phyloP scores from a whole-genome alignment of 1,140 invertebrate genomes.

The Steinernema feltiae region DNA sequence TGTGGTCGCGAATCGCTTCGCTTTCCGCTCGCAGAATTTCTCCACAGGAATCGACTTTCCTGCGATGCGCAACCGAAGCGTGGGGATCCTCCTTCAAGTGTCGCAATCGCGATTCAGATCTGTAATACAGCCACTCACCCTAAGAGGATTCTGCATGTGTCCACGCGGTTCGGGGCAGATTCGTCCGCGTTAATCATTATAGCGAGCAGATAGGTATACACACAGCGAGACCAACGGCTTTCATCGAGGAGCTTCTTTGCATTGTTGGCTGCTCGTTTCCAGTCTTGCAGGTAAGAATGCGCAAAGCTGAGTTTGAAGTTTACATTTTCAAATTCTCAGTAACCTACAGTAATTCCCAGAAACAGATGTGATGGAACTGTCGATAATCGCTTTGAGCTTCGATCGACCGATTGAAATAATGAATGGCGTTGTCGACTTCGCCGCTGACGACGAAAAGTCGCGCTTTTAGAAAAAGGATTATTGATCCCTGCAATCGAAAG shows the following conservation, averaged over 20 bases:
- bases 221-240: constrained; percentile 82
- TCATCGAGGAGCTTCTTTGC: constrained; percentile 69
- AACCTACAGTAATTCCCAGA: constrained; percentile 92
- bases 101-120: no score
- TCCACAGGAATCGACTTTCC: constrained; percentile 93
- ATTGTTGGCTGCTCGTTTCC: constrained; percentile 70
- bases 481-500: constrained; percentile 67
- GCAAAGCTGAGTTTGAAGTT: constrained; percentile 52
- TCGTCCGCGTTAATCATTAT: constrained; percentile 52
- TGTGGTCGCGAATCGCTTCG: constrained; percentile 71
- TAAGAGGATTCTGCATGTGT: constrained; percentile 45
- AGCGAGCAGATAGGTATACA: constrained; percentile 77
- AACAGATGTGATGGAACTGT: constrained; percentile 89
- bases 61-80: constrained; percentile 78
- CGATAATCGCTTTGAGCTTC: constrained; percentile 78
- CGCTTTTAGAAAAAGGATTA: constrained; percentile 85
- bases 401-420: constrained; percentile 76
- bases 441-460: constrained; percentile 75
- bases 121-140: no score
- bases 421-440: constrained; percentile 69
- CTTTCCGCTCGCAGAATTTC: constrained; percentile 82
- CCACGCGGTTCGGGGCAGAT: constrained; percentile 33
- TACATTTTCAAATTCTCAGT: no score
- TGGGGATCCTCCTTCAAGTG: constrained; percentile 69
- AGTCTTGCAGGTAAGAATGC: constrained; percentile 62